These are phyloP conservation scores for Cynaeus angustus DNA, from an alignment of 2,888 invertebrate species.

Conservation along the genomic window DNA sequence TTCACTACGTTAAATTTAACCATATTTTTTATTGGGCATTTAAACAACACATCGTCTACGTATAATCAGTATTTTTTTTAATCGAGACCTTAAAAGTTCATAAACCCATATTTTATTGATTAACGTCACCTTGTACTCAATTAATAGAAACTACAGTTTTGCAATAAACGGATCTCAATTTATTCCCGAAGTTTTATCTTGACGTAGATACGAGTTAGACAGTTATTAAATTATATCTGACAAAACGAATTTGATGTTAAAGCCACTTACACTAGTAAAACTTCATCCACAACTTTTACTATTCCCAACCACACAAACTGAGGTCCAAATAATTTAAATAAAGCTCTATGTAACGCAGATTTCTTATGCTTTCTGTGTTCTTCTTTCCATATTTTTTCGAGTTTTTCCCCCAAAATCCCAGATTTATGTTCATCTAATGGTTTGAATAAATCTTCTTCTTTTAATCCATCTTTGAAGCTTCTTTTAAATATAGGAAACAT, in stretches of 20 bases:
- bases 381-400: conserved; percentile 75
- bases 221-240: too few species aligned
- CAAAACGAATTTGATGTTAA: too few species aligned
- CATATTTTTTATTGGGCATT: too few species aligned
- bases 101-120: conserved; percentile 3
- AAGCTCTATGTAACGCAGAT: conserved; percentile 64
- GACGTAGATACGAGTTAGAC: not conserved
- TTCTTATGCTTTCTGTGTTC: conserved; percentile 66
- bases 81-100: not conserved
- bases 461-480: conserved; percentile 81
- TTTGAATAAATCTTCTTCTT: conserved; percentile 82
- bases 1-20: too few species aligned
- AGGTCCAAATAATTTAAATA: conserved; percentile 64
- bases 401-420: conserved; percentile 76
- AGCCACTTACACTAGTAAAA: conserved; percentile 66
- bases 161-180: not conserved
- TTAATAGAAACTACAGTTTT: not conserved
- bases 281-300: conserved; percentile 64
- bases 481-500: conserved; percentile 83
- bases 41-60: too few species aligned
- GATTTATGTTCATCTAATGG: conserved; percentile 81
- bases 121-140: conserved; percentile 18
- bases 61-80: not conserved
- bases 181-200: not conserved
- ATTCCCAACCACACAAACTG: conserved; percentile 64